phyloP scores from a whole-genome alignment of 2,797 vertebrate genomes.

The Typhlichthys eigenmanni region DNA sequence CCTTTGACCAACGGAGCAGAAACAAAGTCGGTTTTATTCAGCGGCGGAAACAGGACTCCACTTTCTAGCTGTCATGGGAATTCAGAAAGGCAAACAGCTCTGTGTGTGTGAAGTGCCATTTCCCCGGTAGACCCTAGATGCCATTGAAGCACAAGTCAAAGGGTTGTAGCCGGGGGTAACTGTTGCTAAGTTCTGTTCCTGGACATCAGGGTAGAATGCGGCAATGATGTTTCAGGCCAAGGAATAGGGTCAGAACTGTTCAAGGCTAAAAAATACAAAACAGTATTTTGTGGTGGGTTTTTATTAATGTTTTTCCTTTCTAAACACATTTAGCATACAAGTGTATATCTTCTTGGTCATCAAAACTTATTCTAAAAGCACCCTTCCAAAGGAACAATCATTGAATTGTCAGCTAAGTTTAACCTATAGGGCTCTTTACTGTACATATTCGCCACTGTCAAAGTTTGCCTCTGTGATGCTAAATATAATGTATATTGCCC shows the following conservation, averaged over 20 bases:
- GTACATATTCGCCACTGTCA: constrained; percentile 39
- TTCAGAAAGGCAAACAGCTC: constrained; percentile 81
- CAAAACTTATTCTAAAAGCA: constrained; percentile 34
- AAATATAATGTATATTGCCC: constrained; percentile 37
- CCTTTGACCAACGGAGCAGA: constrained; percentile 67
- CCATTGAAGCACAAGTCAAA: constrained; percentile 75
- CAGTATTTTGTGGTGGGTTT: constrained; percentile 42
- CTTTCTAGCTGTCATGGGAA: constrained; percentile 80
- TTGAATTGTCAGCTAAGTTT: constrained; percentile 45
- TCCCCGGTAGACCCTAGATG: constrained; percentile 74
- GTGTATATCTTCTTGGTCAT: constrained; percentile 29
- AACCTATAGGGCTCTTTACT: constrained; percentile 37
- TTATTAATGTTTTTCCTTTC: constrained; percentile 8
- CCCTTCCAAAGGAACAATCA: constrained; percentile 29
- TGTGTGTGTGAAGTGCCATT: constrained; percentile 76
- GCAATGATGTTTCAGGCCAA: constrained; percentile 45
- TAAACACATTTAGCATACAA: not conserved
- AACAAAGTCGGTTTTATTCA: constrained; percentile 77
- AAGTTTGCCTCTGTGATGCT: constrained; percentile 47
- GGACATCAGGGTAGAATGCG: constrained; percentile 69
- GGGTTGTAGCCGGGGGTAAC: constrained; percentile 75
- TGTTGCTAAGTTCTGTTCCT: constrained; percentile 75
- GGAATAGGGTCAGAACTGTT: constrained; percentile 42
- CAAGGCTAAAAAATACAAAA: constrained; percentile 29
- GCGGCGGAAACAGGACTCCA: constrained; percentile 71